Evolutionary conservation across 2,113 vertebrate genomes (phyloP).

Genomic region (Gadus chalcogrammus): DNA sequence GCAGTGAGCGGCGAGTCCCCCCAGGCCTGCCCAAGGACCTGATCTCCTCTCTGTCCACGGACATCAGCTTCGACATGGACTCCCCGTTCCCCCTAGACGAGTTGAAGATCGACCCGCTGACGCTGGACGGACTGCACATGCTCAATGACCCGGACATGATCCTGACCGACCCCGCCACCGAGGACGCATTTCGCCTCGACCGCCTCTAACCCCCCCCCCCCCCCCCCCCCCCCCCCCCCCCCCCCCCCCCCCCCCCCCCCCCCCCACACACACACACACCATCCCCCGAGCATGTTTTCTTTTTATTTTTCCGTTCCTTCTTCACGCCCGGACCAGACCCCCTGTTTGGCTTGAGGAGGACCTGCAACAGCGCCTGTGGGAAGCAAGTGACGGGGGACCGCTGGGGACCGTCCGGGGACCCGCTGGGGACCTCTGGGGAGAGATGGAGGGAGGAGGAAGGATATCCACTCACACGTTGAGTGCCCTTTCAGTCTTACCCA

Average conservation of each 20-base stretch:
- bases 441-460: too few relatives aligned
- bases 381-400: too few relatives aligned
- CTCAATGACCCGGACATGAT: slow-evolving; percentile 97
- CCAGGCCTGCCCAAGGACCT: slow-evolving; percentile 94
- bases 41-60: slow-evolving; percentile 83
- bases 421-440: too few relatives aligned
- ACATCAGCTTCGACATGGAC: slow-evolving; percentile 91
- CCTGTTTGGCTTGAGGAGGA: too few relatives aligned
- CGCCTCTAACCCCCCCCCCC: slow-evolving; percentile 77
- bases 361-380: too few relatives aligned
- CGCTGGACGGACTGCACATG: slow-evolving; percentile 96
- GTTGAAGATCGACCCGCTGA: slow-evolving; percentile 96
- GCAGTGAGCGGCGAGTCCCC: slow-evolving; percentile 93
- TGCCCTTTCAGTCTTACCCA: too few relatives aligned
- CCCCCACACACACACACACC: background rate
- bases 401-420: too few relatives aligned
- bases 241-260: slow-evolving; percentile 7
- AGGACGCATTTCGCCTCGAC: slow-evolving; percentile 97
- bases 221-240: background rate
- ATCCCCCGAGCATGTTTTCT: background rate
- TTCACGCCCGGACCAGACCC: too few relatives aligned
- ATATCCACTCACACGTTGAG: too few relatives aligned
- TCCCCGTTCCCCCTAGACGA: slow-evolving; percentile 95
- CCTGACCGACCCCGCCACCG: slow-evolving; percentile 89
- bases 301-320: too few relatives aligned